Conservation (phyloP, 2,797 vertebrate genomes). For the Enteromius afrohamiltoni region DNA sequence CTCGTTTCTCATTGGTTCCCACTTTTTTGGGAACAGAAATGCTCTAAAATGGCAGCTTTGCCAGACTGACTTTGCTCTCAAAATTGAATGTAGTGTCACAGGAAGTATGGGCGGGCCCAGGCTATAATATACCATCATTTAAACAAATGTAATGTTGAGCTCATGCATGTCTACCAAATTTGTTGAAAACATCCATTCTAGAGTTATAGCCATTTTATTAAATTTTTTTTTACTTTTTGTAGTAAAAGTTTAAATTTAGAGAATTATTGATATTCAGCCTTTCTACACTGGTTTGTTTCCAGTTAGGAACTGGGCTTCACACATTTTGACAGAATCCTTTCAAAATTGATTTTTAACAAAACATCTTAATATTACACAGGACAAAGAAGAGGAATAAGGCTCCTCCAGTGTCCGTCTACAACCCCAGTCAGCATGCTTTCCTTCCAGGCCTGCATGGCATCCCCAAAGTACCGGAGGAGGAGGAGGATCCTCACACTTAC, state of each 20-base stretch:
- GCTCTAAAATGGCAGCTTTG: no score
- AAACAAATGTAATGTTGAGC: not conserved
- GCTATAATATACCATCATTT: not conserved
- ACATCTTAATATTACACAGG: slow-evolving; percentile 57
- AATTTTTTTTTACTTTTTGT: not conserved
- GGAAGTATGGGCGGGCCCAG: no score
- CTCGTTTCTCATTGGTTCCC: no score
- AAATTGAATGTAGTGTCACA: no score
- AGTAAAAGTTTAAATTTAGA: not conserved
- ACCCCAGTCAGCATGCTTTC: slow-evolving; percentile 76
- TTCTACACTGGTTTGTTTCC: not conserved
- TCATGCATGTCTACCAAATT: not conserved
- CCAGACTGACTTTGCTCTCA: no score
- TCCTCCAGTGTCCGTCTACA: slow-evolving; percentile 82
- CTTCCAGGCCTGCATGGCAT: slow-evolving; percentile 71
- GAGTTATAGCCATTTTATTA: not conserved
- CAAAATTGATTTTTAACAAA: not conserved
- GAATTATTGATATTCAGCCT: not conserved
- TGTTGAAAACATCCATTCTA: not conserved
- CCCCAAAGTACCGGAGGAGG: slow-evolving; percentile 68
- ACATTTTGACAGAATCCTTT: not conserved
- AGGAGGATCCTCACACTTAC: slow-evolving; percentile 80
- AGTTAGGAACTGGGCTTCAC: not conserved
- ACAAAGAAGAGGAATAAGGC: slow-evolving; percentile 74
- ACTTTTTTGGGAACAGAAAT: no score